Percentiles rank a stretch among this genome's conserved stretches.
phyloP scores from a whole-genome alignment of 2,888 invertebrate genomes.

The Tholera decimalis region DNA sequence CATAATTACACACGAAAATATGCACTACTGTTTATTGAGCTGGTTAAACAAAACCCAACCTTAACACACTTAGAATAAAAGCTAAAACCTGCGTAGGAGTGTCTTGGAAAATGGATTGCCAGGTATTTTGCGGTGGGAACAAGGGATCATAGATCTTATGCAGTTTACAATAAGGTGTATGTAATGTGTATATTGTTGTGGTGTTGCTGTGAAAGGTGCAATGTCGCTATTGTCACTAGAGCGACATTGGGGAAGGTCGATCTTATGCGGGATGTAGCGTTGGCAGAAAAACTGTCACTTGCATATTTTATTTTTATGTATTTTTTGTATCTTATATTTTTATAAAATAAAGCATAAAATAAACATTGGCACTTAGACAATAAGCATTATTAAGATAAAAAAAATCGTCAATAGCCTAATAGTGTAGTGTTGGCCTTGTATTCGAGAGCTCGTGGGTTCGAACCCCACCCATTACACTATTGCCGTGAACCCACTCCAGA shows the following conservation, averaged over 20 bases:
- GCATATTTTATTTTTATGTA: not conserved
- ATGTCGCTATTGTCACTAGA: constrained; percentile 62
- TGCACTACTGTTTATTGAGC: constrained; percentile 1
- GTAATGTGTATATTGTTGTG: not conserved
- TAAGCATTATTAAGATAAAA: no score
- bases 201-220: constrained; percentile 62
- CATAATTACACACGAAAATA: constrained; percentile 30
- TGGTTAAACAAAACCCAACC: constrained; percentile 7
- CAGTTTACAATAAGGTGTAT: not conserved
- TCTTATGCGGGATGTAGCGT: constrained; percentile 56
- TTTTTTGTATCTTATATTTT: no score
- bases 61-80: not conserved
- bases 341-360: no score
- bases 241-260: constrained; percentile 67
- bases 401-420: no score
- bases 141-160: constrained; percentile 14
- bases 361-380: no score
- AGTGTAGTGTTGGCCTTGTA: no score
- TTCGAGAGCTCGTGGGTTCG: no score
- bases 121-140: not conserved
- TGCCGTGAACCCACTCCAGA: no score
- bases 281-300: constrained; percentile 29
- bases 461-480: no score
- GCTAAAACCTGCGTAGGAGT: not conserved
- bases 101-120: constrained; percentile 4